These are phyloP conservation scores for Aldrovandia affinis DNA, from an alignment of 2,797 vertebrate genomes.

Conservation along the genomic window DNA sequence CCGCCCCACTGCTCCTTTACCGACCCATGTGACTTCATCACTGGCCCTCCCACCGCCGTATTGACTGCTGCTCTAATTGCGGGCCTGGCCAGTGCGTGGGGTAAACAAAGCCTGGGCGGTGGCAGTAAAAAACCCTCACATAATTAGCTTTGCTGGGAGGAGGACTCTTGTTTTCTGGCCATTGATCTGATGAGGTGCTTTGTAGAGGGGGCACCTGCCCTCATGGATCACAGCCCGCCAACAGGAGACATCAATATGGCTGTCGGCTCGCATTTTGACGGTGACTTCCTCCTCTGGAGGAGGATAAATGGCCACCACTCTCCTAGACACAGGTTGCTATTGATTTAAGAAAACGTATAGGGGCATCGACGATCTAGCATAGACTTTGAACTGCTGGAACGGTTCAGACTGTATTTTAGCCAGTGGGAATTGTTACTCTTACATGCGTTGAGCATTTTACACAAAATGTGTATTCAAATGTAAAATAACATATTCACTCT, in stretches of 20 bases:
- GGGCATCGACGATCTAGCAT: not conserved
- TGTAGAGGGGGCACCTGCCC: conserved; percentile 70
- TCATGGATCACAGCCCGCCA: conserved; percentile 71
- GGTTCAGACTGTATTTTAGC: not conserved
- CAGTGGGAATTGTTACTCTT: not conserved
- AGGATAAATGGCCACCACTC: conserved; percentile 59
- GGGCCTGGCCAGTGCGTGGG: conserved; percentile 57
- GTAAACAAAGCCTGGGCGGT: conserved; percentile 71
- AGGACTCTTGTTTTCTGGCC: conserved; percentile 56
- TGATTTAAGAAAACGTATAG: conserved; percentile 58
- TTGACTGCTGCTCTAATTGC: conserved; percentile 85
- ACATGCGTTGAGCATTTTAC: not conserved
- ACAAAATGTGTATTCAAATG: not conserved
- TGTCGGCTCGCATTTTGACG: conserved; percentile 50
- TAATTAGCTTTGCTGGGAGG: conserved; percentile 76
- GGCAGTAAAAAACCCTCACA: conserved; percentile 70
- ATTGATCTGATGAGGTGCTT: conserved; percentile 73
- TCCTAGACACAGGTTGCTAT: conserved; percentile 62
- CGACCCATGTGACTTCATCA: conserved; percentile 60
- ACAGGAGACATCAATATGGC: conserved; percentile 60
- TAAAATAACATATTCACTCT: not conserved
- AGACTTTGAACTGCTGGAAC: conserved; percentile 10
- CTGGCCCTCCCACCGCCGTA: conserved; percentile 76
- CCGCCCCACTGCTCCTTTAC: conserved; percentile 61
- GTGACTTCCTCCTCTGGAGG: conserved; percentile 37